These are phyloP conservation scores for Volucella zonaria DNA, from an alignment of 2,888 invertebrate genomes.

Conservation along the genomic window DNA sequence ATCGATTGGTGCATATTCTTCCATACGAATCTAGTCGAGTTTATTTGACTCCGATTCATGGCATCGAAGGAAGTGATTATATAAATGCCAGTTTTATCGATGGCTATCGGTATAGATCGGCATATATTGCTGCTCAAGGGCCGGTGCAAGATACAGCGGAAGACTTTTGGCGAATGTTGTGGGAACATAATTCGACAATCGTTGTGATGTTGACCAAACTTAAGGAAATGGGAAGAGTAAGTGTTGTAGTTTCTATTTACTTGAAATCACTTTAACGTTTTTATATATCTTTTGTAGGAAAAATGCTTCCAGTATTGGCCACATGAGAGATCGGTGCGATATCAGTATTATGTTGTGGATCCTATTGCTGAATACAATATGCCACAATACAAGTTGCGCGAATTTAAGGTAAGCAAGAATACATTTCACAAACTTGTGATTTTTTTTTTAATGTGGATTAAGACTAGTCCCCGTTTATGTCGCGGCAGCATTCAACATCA, in stretches of 20 bases:
- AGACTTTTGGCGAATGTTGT: constrained; percentile 99
- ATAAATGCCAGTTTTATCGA: constrained; percentile 99
- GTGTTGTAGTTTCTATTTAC: constrained; percentile 78
- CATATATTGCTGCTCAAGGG: constrained; percentile 99
- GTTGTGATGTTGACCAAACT: constrained; percentile 99
- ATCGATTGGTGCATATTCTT: constrained; percentile 97
- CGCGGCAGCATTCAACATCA: too few species aligned
- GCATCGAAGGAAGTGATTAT: constrained; percentile 97
- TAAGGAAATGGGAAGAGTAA: constrained; percentile 97
- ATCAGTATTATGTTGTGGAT: constrained; percentile 99
- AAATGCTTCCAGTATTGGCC: constrained; percentile 99
- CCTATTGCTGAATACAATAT: constrained; percentile 99
- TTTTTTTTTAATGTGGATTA: too few species aligned
- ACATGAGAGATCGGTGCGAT: constrained; percentile 97
- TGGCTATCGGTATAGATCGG: constrained; percentile 95
- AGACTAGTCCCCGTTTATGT: too few species aligned
- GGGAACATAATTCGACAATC: constrained; percentile 99
- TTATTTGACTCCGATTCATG: constrained; percentile 94
- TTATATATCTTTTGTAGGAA: constrained; percentile 86
- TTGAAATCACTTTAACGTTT: background rate
- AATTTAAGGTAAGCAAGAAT: constrained; percentile 90
- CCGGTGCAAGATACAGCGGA: constrained; percentile 97
- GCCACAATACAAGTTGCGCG: constrained; percentile 99
- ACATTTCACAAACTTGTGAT: too few species aligned
- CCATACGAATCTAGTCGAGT: constrained; percentile 98